Evolutionary conservation across 2,888 invertebrate species (phyloP).

Genomic region (Drosophila macrospina): DNA sequence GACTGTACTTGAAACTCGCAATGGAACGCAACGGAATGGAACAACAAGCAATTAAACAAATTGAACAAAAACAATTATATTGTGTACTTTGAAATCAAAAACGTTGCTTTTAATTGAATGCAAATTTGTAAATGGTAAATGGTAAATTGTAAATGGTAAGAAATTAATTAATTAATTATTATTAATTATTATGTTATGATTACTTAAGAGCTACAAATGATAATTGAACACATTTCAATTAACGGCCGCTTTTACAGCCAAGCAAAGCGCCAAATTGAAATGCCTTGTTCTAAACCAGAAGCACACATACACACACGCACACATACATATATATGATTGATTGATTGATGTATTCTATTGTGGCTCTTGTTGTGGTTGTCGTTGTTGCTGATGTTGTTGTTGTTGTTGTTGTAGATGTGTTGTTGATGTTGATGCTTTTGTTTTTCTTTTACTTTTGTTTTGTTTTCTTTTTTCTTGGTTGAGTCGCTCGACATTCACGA

Average conservation of each 20-base stretch:
- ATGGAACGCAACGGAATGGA: slow-evolving; percentile 46
- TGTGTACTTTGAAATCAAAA: slow-evolving; percentile 62
- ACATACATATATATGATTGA: slow-evolving; percentile 22
- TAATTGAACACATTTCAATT: slow-evolving; percentile 64
- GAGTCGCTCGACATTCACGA: slow-evolving; percentile 62
- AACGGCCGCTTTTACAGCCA: slow-evolving; percentile 72
- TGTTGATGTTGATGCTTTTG: slow-evolving; percentile 25
- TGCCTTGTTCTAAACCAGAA: slow-evolving; percentile 25
- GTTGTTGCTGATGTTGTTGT: slow-evolving; percentile 18
- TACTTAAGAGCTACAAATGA: slow-evolving; percentile 63
- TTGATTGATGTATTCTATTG: slow-evolving; percentile 22
- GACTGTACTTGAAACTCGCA: slow-evolving; percentile 52
- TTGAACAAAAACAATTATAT: slow-evolving; percentile 24
- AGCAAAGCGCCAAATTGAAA: slow-evolving; percentile 74
- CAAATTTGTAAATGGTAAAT: slow-evolving; percentile 23
- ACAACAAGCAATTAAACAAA: slow-evolving; percentile 49
- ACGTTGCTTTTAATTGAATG: slow-evolving; percentile 64
- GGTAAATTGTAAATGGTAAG: slow-evolving; percentile 18
- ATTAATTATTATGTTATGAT: slow-evolving; percentile 31
- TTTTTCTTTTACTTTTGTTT: too few relatives aligned
- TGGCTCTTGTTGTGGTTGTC: slow-evolving; percentile 24
- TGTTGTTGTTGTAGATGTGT: slow-evolving; percentile 20
- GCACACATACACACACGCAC: slow-evolving; percentile 12
- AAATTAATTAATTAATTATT: slow-evolving; percentile 43
- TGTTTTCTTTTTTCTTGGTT: slow-evolving; percentile 25